Base-by-base conservation (phyloP, 2,797 vertebrate genomes). In the Manis javanica region DNA sequence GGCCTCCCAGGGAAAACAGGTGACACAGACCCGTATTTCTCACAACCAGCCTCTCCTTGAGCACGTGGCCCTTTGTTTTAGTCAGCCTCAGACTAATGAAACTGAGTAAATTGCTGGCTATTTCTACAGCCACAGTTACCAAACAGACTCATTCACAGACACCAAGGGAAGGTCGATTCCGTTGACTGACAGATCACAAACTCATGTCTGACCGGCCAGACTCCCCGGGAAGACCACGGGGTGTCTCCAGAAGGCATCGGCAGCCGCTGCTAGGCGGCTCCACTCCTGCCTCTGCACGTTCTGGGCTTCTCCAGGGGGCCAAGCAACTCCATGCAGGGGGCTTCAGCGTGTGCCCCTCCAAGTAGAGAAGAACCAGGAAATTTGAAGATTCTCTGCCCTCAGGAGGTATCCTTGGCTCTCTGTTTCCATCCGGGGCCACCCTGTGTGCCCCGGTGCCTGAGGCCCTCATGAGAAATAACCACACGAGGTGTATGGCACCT, bases 41-140 rank as follows among this genome's bases (percentile, higher is more conserved):
- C 39, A 94, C 12, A 79, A 74, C 42, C 39, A 85, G 51, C 34
- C 34, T 90, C 90, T 87, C 31, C 31, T 90, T 82, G 59, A 82
- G 63, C 14, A 82, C 61, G 71, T 19, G 39, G 13, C 66, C 37
- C 59, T 79, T 42, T 61, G 53, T 87, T 86, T 93, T 57, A 87
- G 49, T 89, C 42, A 90, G 55, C 24, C 42, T 81, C 16, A 85
- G 71, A 72, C 49, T 89, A 74, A 92, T 57, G 68, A 77, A 90
- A 51, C 29, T 79, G 64, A 81, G 34, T 63, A 87, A 89, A 86
- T 68, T 75, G 89, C 74, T 69, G 29, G 59, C 24, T 61, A 39
- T 84, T 84, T 8, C 51, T 61, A 9, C 61, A 93, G 74, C 24
- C 55, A 84, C 83, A 74, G 42, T 46, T 39, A 39, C 37, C 39